A percentile compares a stretch with the other conserved stretches of the same genome.
Conservation (phyloP, 2,888 invertebrate species). For the Myopa testacea region DNA sequence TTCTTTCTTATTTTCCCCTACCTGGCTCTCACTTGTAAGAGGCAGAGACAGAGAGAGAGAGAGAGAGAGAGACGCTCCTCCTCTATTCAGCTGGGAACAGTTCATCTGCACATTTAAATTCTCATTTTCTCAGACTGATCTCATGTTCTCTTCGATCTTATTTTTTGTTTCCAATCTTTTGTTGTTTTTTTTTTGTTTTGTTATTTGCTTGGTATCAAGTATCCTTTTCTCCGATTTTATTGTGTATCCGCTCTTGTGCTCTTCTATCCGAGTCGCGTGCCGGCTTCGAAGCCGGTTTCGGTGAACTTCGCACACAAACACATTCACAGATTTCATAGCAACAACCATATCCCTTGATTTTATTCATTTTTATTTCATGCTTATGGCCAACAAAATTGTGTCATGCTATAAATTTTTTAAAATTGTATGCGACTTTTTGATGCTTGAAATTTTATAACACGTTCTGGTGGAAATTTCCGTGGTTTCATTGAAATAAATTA, state of each 20-base stretch:
- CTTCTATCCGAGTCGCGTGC: conserved; percentile 59
- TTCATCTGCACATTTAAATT: conserved; percentile 39
- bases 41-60: too few relatives aligned
- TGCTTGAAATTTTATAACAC: too few relatives aligned
- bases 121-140: conserved; percentile 34
- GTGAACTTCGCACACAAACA: background rate
- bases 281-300: conserved; percentile 49
- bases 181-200: background rate
- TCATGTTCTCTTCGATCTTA: background rate
- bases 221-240: conserved; percentile 3
- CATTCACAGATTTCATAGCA: background rate
- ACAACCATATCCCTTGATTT: background rate
- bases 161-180: background rate
- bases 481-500: too few relatives aligned
- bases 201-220: background rate
- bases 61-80: background rate
- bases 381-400: background rate
- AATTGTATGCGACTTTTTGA: too few relatives aligned
- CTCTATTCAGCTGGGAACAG: conserved; percentile 25
- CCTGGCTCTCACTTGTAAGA: background rate
- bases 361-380: background rate
- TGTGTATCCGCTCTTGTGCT: conserved; percentile 11
- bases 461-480: too few relatives aligned
- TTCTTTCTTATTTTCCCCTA: background rate
- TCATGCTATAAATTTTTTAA: background rate